phyloP scores from a whole-genome alignment of 2,797 vertebrate species.

The Etheostoma nigrum region DNA sequence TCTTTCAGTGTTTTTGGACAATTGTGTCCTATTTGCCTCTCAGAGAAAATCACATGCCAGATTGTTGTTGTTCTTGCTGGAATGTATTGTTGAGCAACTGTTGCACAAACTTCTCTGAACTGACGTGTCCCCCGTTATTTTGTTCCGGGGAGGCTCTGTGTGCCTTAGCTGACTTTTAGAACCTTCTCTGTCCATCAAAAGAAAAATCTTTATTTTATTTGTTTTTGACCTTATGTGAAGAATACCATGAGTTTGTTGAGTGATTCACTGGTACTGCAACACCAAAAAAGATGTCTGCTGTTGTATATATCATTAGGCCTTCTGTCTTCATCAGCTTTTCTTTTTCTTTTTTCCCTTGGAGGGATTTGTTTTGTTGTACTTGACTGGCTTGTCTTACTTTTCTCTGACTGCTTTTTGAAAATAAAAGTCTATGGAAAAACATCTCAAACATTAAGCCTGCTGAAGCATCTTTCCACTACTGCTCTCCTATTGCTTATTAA shows the following conservation, averaged over 20 bases:
- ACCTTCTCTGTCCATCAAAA: slow-evolving; percentile 86
- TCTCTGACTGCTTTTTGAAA: slow-evolving; percentile 83
- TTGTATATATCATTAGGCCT: slow-evolving; percentile 93
- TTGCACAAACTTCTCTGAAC: slow-evolving; percentile 93
- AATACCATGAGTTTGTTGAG: slow-evolving; percentile 81
- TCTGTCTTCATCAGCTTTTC: slow-evolving; percentile 88
- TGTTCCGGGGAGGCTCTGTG: slow-evolving; percentile 88
- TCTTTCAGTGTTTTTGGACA: slow-evolving; percentile 77
- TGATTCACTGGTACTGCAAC: slow-evolving; percentile 82
- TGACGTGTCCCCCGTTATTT: slow-evolving; percentile 74
- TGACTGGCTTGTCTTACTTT: slow-evolving; percentile 81
- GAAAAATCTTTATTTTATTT: slow-evolving; percentile 61
- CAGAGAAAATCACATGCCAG: slow-evolving; percentile 89
- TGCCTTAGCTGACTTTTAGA: slow-evolving; percentile 97
- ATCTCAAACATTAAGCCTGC: slow-evolving; percentile 4
- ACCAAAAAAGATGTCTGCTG: slow-evolving; percentile 88
- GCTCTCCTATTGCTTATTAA: slow-evolving; percentile 17
- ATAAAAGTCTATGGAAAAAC: slow-evolving; percentile 77
- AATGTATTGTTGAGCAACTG: slow-evolving; percentile 92
- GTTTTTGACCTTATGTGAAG: slow-evolving; percentile 77
- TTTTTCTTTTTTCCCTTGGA: slow-evolving; percentile 56
- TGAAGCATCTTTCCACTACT: slow-evolving; percentile 1
- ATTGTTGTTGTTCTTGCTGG: slow-evolving; percentile 92
- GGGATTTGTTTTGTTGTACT: slow-evolving; percentile 84
- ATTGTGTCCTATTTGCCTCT: slow-evolving; percentile 82